phyloP scores from a whole-genome alignment of 2,113 vertebrate genomes.

The Zosterops lateralis region DNA sequence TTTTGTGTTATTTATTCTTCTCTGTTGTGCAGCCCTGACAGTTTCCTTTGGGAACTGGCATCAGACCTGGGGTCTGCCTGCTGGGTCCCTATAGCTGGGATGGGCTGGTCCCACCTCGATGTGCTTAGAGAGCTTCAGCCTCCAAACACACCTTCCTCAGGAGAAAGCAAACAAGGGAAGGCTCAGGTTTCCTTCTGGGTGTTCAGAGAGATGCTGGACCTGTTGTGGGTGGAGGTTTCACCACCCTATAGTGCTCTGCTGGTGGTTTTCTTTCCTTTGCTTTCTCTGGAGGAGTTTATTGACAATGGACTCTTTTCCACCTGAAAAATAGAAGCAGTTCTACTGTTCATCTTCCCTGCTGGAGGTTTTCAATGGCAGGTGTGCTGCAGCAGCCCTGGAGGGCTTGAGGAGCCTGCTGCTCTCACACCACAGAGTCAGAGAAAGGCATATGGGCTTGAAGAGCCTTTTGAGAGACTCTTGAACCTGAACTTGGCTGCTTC shows the following conservation, averaged over 20 bases:
- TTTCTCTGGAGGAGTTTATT: not conserved
- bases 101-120: accelerated
- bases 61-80: not conserved
- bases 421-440: not conserved
- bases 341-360: not conserved
- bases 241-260: accelerated
- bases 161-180: not conserved
- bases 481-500: not conserved
- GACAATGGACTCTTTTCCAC: not conserved
- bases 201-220: not conserved
- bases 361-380: not conserved
- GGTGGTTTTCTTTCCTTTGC: not conserved
- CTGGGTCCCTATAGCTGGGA: accelerated
- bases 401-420: not conserved
- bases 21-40: accelerated
- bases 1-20: not conserved
- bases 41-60: not conserved
- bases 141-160: not conserved
- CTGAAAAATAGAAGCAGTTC: not conserved
- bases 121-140: not conserved
- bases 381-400: not conserved
- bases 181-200: accelerated
- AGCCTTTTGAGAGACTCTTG: not conserved
- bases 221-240: accelerated
- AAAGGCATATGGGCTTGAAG: not conserved